Evolutionary conservation across 2,113 vertebrate genomes (phyloP).

Genomic region (Pogonocichla stellata): DNA sequence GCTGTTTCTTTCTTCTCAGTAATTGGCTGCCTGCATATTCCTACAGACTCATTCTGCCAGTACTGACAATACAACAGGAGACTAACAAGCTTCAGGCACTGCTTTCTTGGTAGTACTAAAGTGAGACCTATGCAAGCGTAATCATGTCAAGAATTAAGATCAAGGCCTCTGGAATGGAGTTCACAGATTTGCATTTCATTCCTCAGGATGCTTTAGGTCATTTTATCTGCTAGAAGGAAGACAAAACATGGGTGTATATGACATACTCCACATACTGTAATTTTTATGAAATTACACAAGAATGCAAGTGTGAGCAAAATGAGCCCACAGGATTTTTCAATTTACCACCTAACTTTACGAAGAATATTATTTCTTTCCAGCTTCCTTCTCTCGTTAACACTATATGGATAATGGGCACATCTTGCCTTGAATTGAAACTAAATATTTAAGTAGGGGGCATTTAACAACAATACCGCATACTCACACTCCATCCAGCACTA

Average conservation of each 20-base stretch:
- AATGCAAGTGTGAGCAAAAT: not conserved
- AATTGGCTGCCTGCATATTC: not conserved
- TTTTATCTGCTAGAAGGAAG: not conserved
- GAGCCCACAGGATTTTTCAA: not conserved
- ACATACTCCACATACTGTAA: not conserved
- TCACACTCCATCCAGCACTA: not conserved
- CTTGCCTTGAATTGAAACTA: not conserved
- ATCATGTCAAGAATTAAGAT: not conserved
- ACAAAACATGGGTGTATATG: accelerated
- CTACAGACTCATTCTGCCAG: not conserved
- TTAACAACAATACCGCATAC: not conserved
- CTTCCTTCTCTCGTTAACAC: not conserved
- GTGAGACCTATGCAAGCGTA: not conserved
- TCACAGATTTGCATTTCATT: not conserved
- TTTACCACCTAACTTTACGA: not conserved
- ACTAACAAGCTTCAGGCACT: not conserved
- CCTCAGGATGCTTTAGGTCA: not conserved
- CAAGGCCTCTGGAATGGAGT: not conserved
- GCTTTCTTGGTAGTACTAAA: not conserved
- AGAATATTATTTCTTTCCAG: not conserved
- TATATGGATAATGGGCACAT: accelerated
- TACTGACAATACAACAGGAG: not conserved
- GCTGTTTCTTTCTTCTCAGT: not conserved
- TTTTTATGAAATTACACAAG: not conserved
- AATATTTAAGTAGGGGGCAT: not conserved